Conservation (phyloP, 2,797 vertebrate genomes). For the Periparus ater region DNA sequence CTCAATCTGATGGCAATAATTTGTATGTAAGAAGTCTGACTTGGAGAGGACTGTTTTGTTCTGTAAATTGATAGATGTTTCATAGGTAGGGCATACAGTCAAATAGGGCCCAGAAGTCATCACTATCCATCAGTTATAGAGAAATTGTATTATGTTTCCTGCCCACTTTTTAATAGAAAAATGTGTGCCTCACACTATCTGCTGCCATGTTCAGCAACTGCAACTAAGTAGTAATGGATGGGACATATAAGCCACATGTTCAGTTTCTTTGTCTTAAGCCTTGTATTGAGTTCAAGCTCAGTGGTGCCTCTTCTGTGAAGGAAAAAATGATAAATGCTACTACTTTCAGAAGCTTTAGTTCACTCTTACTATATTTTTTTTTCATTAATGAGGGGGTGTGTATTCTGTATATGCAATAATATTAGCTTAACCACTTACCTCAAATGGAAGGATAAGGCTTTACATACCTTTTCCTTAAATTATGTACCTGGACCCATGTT, state of each 20-base stretch:
- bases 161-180: neutral
- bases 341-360: neutral
- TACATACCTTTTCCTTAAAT: neutral
- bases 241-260: neutral
- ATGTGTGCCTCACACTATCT: neutral
- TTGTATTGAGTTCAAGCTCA: neutral
- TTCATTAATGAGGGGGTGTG: neutral
- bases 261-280: neutral
- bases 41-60: neutral
- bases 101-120: neutral
- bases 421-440: neutral
- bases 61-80: neutral
- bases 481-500: neutral
- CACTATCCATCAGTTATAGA: neutral
- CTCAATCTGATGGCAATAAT: neutral
- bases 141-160: neutral
- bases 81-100: neutral
- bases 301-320: neutral
- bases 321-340: neutral
- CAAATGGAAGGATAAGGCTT: neutral
- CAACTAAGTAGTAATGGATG: neutral
- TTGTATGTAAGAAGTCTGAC: neutral
- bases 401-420: neutral
- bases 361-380: neutral
- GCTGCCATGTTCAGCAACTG: neutral